phyloP scores from a whole-genome alignment of 2,888 invertebrate species.

The Malachius bipustulatus region DNA sequence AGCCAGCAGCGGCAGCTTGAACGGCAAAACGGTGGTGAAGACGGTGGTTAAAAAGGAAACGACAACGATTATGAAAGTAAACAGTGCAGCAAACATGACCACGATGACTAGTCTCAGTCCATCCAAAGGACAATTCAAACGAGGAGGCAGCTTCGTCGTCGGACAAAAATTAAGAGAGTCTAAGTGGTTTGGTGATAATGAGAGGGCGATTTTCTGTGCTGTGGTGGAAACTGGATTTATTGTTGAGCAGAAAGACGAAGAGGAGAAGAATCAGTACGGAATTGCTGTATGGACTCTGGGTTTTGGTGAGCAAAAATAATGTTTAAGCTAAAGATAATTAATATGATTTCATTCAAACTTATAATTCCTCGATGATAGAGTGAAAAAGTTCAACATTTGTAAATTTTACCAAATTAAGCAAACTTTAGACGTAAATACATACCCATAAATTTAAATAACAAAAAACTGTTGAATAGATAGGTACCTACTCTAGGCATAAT shows the following conservation, averaged over 20 bases:
- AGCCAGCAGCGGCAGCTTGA: conserved; percentile 4
- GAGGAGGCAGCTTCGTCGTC: conserved; percentile 53
- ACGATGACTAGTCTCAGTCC: conserved; percentile 9
- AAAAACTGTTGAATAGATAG: too few species aligned
- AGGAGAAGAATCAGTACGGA: conserved; percentile 49
- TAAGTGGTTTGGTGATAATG: conserved; percentile 63
- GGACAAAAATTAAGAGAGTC: conserved; percentile 60
- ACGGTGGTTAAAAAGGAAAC: too few species aligned
- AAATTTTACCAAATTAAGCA: too few species aligned
- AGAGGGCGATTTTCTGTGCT: conserved; percentile 57
- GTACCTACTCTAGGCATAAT: too few species aligned
- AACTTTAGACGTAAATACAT: too few species aligned
- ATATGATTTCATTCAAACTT: too few species aligned
- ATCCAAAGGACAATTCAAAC: conserved; percentile 26
- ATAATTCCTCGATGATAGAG: too few species aligned
- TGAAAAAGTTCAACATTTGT: too few species aligned
- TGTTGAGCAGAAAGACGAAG: conserved; percentile 45
- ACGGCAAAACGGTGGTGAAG: not conserved
- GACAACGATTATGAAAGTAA: conserved; percentile 6
- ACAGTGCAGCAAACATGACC: conserved; percentile 11
- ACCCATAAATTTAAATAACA: too few species aligned
- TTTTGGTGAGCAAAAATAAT: conserved; percentile 54
- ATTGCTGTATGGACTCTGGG: conserved; percentile 59
- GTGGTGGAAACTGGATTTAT: conserved; percentile 63
- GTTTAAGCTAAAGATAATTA: too few species aligned